phyloP scores from a whole-genome alignment of 2,113 vertebrate species.

The Callorhinus ursinus region DNA sequence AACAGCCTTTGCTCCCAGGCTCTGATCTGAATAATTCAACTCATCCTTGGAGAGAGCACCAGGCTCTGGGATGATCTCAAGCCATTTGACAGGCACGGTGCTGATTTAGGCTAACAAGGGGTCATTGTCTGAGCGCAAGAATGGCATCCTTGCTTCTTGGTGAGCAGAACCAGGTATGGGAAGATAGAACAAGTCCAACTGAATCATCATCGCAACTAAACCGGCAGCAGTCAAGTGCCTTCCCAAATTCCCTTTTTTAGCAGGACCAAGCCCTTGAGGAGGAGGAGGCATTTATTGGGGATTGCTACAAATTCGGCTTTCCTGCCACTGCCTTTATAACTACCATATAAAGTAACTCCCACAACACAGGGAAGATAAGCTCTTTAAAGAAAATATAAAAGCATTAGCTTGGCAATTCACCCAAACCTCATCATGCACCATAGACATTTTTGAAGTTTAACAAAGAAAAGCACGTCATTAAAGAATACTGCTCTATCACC shows the following conservation, averaged over 20 bases:
- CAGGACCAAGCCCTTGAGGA: slow-evolving; percentile 64
- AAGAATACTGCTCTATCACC: slow-evolving; percentile 90
- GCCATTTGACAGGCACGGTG: not conserved
- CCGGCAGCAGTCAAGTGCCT: slow-evolving; percentile 49
- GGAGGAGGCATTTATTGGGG: slow-evolving; percentile 67
- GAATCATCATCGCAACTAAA: slow-evolving; percentile 2
- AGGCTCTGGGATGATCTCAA: slow-evolving; percentile 72
- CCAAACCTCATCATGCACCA: slow-evolving; percentile 88
- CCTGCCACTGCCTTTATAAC: slow-evolving; percentile 86
- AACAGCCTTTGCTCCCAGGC: slow-evolving; percentile 54
- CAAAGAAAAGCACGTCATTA: slow-evolving; percentile 92
- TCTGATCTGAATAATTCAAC: slow-evolving; percentile 72
- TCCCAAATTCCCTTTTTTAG: slow-evolving; percentile 55
- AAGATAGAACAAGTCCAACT: slow-evolving; percentile 28
- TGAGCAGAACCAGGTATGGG: slow-evolving; percentile 48
- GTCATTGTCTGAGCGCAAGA: slow-evolving; percentile 70
- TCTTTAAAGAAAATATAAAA: slow-evolving; percentile 91
- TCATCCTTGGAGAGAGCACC: slow-evolving; percentile 1
- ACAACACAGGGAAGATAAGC: slow-evolving; percentile 88
- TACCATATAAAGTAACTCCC: slow-evolving; percentile 87
- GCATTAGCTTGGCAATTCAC: slow-evolving; percentile 90
- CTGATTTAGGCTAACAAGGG: slow-evolving; percentile 61
- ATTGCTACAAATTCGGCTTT: slow-evolving; percentile 84
- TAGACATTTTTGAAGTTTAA: slow-evolving; percentile 91
- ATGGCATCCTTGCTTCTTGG: not conserved